These are phyloP conservation scores for Trypoxylus dichotomus DNA, from an alignment of 1,140 invertebrate species.

Conservation along the genomic window DNA sequence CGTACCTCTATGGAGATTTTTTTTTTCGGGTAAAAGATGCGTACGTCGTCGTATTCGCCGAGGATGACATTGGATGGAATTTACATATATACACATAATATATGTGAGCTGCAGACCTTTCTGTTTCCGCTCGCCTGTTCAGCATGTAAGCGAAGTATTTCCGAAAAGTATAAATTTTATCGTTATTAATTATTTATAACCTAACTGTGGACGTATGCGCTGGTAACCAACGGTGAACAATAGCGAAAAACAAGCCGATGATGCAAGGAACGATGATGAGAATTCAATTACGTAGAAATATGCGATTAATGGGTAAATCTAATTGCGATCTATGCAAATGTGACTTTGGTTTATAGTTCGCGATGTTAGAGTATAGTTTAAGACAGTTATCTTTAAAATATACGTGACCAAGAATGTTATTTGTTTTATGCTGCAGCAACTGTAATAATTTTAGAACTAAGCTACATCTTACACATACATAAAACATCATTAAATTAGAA, in stretches of 20 bases:
- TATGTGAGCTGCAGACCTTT: not conserved
- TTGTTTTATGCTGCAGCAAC: too few relatives aligned
- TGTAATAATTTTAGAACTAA: too few relatives aligned
- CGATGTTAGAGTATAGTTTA: too few relatives aligned
- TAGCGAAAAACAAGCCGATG: not conserved
- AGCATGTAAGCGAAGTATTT: not conserved
- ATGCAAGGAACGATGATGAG: not conserved
- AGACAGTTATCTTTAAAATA: too few relatives aligned
- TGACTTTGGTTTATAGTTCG: too few relatives aligned
- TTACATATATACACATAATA: not conserved
- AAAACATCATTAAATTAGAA: too few relatives aligned
- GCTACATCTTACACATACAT: too few relatives aligned
- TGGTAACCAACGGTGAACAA: not conserved
- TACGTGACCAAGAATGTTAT: too few relatives aligned
- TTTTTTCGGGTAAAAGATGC: not conserved
- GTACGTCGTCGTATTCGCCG: not conserved
- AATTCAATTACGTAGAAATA: not conserved
- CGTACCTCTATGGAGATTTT: not conserved
- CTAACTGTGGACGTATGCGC: not conserved
- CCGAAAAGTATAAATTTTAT: not conserved
- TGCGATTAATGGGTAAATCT: too few relatives aligned
- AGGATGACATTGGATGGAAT: not conserved
- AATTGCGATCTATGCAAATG: too few relatives aligned
- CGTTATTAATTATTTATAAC: conserved; percentile 1
- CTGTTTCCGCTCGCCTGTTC: not conserved